Conservation (phyloP, 2,888 invertebrate species). For the Metallyticus violacea region DNA sequence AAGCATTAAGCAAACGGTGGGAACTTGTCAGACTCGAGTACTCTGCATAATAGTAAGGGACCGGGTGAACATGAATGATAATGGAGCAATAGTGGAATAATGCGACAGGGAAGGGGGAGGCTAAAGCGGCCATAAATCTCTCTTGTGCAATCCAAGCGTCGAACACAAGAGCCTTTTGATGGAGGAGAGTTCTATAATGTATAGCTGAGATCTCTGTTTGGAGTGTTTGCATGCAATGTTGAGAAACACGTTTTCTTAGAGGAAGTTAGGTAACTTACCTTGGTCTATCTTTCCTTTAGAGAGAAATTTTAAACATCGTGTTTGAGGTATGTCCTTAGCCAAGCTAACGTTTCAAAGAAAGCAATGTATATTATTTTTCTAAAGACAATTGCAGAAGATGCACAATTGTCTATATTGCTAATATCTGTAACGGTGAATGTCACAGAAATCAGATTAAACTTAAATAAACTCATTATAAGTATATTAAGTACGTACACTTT, state of each 20-base stretch:
- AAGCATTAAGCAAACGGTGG: neutral
- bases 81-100: neutral
- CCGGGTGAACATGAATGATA: neutral
- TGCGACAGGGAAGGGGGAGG: neutral
- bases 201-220: neutral
- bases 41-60: neutral
- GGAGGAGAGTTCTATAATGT: neutral
- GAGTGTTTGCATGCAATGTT: neutral
- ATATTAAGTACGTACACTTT: too few relatives aligned
- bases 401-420: too few relatives aligned
- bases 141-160: neutral
- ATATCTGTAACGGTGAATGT: too few relatives aligned
- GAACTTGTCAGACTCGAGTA: neutral
- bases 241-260: neutral
- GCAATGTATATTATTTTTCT: too few relatives aligned
- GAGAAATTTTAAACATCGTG: too few relatives aligned
- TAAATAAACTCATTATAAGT: too few relatives aligned
- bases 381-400: too few relatives aligned
- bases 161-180: neutral
- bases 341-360: too few relatives aligned
- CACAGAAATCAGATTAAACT: too few relatives aligned
- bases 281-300: too few relatives aligned
- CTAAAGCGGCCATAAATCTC: neutral
- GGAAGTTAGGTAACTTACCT: too few relatives aligned
- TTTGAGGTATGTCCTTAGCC: too few relatives aligned